These are phyloP conservation scores for Falco berigora DNA, from an alignment of 2,797 vertebrate species.

Conservation along the genomic window DNA sequence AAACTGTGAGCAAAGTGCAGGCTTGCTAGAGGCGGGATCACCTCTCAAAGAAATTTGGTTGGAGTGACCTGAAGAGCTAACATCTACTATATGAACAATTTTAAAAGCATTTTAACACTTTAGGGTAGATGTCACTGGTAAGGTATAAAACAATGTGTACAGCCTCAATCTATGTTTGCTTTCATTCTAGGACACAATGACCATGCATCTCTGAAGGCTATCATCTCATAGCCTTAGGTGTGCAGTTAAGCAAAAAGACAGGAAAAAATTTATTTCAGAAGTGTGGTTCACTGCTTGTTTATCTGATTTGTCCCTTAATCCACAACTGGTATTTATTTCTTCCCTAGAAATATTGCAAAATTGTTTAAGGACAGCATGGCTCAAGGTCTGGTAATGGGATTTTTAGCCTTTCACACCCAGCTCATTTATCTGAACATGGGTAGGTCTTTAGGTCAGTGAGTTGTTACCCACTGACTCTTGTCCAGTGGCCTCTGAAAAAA, in stretches of 20 bases:
- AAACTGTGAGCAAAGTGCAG: not conserved
- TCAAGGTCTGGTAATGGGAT: conserved; percentile 63
- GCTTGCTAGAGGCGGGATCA: not conserved
- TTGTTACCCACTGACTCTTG: conserved; percentile 30
- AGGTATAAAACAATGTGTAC: not conserved
- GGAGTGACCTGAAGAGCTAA: not conserved
- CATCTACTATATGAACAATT: not conserved
- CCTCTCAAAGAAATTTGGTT: not conserved
- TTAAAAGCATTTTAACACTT: not conserved
- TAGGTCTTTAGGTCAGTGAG: conserved; percentile 55
- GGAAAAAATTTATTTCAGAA: not conserved
- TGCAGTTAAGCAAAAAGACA: not conserved
- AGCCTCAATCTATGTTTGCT: not conserved
- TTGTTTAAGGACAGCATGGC: conserved; percentile 29
- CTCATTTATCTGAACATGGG: conserved; percentile 43
- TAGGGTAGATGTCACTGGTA: not conserved
- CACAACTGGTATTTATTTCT: conserved; percentile 8
- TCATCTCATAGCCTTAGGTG: not conserved
- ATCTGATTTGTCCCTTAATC: not conserved
- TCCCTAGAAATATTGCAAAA: conserved; percentile 25
- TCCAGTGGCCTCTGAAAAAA: not conserved
- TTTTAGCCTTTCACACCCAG: conserved; percentile 46
- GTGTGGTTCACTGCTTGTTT: not conserved
- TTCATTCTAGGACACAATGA: not conserved
- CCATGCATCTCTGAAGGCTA: not conserved